These are phyloP conservation scores for Nesidiocoris tenuis DNA, from an alignment of 2,888 invertebrate genomes.

Conservation along the genomic window DNA sequence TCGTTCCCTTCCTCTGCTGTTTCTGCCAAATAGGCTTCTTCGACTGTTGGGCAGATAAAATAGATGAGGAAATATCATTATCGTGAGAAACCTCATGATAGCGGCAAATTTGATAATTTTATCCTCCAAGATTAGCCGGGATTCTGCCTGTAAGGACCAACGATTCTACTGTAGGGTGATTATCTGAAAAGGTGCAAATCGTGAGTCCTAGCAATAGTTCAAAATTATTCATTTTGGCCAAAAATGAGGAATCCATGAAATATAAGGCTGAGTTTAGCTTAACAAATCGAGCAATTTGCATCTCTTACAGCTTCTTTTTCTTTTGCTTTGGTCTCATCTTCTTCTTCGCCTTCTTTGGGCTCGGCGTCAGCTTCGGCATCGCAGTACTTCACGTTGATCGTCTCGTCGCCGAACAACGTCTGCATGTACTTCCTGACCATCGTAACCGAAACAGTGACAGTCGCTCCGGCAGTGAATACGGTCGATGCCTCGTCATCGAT, in stretches of 20 bases:
- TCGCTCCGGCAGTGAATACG: slow-evolving; percentile 94
- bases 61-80: no score
- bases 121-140: no score
- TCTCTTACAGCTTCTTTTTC: slow-evolving; percentile 29
- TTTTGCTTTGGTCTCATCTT: slow-evolving; percentile 52
- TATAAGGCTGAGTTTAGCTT: no score
- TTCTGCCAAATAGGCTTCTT: slow-evolving; percentile 78
- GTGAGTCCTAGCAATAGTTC: no score
- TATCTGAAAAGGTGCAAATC: no score
- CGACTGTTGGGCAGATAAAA: slow-evolving; percentile 13
- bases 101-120: no score
- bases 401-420: slow-evolving; percentile 76
- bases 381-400: slow-evolving; percentile 64
- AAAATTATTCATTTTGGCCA: no score
- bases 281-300: no score
- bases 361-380: slow-evolving; percentile 53
- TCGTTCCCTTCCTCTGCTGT: slow-evolving; percentile 64
- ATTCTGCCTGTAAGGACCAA: no score
- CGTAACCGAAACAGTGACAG: slow-evolving; percentile 94
- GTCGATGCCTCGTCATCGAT: slow-evolving; percentile 97
- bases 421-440: slow-evolving; percentile 81
- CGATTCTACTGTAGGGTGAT: no score
- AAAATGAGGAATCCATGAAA: no score
- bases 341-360: slow-evolving; percentile 60
- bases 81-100: no score